phyloP scores from a whole-genome alignment of 1,140 invertebrate genomes.

The Scaptodrosophila lebanonensis region DNA sequence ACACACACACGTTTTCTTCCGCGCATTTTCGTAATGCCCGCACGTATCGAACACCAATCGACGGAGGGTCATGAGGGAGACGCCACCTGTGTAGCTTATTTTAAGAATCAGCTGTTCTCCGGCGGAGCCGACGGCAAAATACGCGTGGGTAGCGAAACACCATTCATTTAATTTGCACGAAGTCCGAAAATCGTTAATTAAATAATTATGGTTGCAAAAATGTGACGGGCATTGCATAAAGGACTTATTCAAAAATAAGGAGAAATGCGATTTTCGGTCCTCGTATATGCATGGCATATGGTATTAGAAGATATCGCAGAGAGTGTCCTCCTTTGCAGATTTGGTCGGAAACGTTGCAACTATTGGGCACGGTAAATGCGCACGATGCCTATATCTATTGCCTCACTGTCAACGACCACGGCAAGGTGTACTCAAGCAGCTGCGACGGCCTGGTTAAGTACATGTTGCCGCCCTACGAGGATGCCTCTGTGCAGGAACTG shows the following conservation, averaged over 20 bases:
- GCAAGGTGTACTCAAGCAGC: conserved; percentile 71
- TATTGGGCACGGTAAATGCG: conserved; percentile 48
- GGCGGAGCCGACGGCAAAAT: conserved; percentile 77
- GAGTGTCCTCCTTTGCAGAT: conserved; percentile 28
- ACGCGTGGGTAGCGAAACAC: conserved; percentile 70
- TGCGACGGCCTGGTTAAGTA: conserved; percentile 72
- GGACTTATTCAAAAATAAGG: no score
- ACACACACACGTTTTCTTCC: conserved; percentile 25
- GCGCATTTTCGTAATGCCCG: conserved; percentile 20
- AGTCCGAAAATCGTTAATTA: no score
- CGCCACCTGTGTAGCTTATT: conserved; percentile 56
- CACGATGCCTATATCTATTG: conserved; percentile 73
- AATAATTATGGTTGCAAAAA: no score
- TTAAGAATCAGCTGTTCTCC: conserved; percentile 61
- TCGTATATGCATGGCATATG: no score
- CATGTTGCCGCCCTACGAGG: conserved; percentile 55
- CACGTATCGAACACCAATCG: conserved; percentile 51
- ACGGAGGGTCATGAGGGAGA: conserved; percentile 70
- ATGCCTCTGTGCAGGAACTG: conserved; percentile 42
- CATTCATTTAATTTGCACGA: no score
- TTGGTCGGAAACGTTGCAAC: conserved; percentile 49
- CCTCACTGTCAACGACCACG: conserved; percentile 58
- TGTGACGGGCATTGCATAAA: no score
- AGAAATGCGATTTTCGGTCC: no score
- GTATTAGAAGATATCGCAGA: no score